Base-by-base conservation (phyloP, 2,113 vertebrate genomes). In the Furnarius figulus region DNA sequence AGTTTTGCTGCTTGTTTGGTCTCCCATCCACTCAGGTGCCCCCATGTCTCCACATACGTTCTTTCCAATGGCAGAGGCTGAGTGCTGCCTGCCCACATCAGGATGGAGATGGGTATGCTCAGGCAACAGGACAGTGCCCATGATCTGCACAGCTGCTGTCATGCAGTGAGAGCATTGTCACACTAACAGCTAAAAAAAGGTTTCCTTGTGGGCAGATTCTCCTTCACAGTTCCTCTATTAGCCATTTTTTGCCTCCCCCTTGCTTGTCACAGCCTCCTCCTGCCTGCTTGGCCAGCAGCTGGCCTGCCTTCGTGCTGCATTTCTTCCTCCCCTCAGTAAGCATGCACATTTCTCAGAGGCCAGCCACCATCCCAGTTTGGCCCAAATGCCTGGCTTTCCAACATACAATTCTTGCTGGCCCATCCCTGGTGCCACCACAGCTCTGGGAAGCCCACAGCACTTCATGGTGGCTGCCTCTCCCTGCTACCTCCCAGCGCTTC, bases 341-440 rank as follows among this genome's bases (percentile, higher is more conserved):
- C 1, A 12, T 37, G 53, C 30, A 8, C 3, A 0, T 59, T 12
- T 6, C 35, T 66, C n/a, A 0, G 0, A 7, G 42, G 18, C 7
- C 30, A 31, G 53, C 23, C 44, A 5, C 14, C 23, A 6, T 9
- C 35, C 58, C 2, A 2, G 12, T 21, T 76, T 56, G 58, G 6
- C 40, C 20, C 30, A 42, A 9, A 6, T 1, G 14, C 27, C 5
- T 25, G 9, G 18, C 35, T 47, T 33, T 35, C 65, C 89, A 52
- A 24, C 2, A 0, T 0, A 11, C 2, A 2, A 3, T 52, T 25
- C 59, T 23, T 31, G 21, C 5, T 37, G 42, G 30, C 8, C 4
- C 21, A 4, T 16, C 14, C 13, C 6, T 21, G 0, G 0, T 35
- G 13, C 10, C 31, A 9, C 42, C 50, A 47, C n/a, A 0, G 0